Evolutionary conservation across 2,888 invertebrate species (phyloP).

Genomic region (Ametastegia equiseti): DNA sequence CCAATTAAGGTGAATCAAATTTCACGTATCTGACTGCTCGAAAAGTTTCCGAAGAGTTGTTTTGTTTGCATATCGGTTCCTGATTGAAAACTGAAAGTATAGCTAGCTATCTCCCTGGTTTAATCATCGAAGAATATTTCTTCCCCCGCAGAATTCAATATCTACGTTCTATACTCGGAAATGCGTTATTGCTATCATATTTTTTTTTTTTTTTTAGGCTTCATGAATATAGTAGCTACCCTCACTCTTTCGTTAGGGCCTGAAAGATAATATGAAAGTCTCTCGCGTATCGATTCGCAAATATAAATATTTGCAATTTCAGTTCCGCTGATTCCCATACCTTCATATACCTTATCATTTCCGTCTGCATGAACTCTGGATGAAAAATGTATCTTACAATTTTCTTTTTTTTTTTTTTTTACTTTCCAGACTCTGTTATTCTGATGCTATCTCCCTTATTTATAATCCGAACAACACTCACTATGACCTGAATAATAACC

Average conservation of each 20-base stretch:
- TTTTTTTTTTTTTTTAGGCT: not conserved
- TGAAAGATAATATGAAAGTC: not conserved
- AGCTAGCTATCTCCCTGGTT: not conserved
- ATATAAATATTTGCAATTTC: not conserved
- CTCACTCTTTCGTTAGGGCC: not conserved
- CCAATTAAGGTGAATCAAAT: not conserved
- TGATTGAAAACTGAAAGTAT: conserved; percentile 5
- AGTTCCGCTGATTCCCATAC: not conserved
- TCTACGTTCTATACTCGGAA: not conserved
- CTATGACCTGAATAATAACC: not conserved
- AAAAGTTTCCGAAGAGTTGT: not conserved
- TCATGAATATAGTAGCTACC: not conserved
- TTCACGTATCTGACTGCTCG: not conserved
- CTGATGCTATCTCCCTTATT: not conserved
- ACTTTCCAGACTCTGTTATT: not conserved
- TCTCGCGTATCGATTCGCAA: not conserved
- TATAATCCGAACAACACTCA: not conserved
- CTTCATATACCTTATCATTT: not conserved
- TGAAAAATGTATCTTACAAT: not conserved
- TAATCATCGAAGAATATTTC: conserved; percentile 34
- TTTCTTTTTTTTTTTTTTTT: not conserved
- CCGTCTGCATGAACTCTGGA: not conserved
- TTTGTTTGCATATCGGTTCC: not conserved
- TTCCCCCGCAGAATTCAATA: not conserved
- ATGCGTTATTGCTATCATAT: not conserved